These are phyloP conservation scores for Ploceus nigricollis DNA, from an alignment of 2,113 vertebrate genomes.

Conservation along the genomic window DNA sequence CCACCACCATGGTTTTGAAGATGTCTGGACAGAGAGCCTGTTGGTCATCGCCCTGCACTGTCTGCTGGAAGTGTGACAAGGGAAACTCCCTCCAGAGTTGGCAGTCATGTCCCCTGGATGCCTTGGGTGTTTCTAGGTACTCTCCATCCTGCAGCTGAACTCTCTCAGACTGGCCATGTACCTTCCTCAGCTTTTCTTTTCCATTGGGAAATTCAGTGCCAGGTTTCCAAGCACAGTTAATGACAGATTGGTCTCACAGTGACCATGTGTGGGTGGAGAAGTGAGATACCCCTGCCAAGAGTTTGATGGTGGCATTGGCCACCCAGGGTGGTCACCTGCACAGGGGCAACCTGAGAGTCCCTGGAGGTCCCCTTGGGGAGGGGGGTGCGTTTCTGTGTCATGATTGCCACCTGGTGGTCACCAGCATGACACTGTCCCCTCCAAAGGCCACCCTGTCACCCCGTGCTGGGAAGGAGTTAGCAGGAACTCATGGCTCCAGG, in stretches of 20 bases:
- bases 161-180: neutral
- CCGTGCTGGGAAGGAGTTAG: neutral
- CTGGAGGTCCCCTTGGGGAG: conserved; percentile 39
- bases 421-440: neutral
- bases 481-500: neutral
- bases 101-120: neutral
- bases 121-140: neutral
- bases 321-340: neutral
- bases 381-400: conserved; percentile 52
- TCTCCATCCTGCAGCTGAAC: neutral
- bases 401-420: conserved; percentile 76
- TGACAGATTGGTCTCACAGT: neutral
- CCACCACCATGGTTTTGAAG: neutral
- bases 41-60: neutral
- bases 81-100: neutral
- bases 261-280: neutral
- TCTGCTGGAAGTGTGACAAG: neutral
- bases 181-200: neutral
- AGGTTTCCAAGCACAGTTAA: neutral
- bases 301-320: neutral
- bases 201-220: neutral
- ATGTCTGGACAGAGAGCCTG: neutral
- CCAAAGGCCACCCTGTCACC: neutral
- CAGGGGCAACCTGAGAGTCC: neutral
- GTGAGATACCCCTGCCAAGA: neutral